phyloP scores from a whole-genome alignment of 2,113 vertebrate species.

The Amia ocellicauda region DNA sequence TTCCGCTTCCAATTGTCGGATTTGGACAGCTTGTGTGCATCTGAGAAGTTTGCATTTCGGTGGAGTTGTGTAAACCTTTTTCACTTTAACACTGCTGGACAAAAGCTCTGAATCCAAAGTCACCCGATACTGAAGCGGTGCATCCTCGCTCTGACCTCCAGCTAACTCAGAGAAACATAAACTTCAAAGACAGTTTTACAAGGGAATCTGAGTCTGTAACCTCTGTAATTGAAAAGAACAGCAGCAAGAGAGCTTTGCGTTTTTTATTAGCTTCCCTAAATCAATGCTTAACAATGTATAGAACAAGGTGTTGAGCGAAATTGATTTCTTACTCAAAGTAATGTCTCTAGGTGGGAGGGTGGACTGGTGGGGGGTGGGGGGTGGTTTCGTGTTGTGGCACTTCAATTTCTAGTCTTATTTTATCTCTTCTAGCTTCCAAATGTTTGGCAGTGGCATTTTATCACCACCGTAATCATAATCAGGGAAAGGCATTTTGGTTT shows the following conservation, averaged over 20 bases:
- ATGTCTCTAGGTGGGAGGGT: constrained; percentile 43
- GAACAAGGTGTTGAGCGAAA: constrained; percentile 39
- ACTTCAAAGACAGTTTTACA: constrained; percentile 56
- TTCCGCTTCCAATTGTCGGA: neutral
- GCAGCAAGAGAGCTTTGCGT: constrained; percentile 63
- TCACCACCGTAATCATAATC: neutral
- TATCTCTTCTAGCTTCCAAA: constrained; percentile 38
- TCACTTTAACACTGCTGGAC: constrained; percentile 6
- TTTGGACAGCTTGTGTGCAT: constrained; percentile 12
- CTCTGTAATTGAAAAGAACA: constrained; percentile 55
- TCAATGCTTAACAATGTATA: constrained; percentile 63
- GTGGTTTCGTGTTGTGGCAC: constrained; percentile 40
- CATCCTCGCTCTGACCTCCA: constrained; percentile 49
- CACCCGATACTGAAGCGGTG: neutral
- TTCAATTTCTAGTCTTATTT: constrained; percentile 32
- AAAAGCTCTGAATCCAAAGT: constrained; percentile 8
- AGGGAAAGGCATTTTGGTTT: neutral
- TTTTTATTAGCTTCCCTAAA: constrained; percentile 66
- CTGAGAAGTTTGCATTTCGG: neutral
- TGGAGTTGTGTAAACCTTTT: neutral
- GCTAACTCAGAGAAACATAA: constrained; percentile 45
- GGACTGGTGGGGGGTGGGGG: constrained; percentile 36
- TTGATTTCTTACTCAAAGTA: constrained; percentile 55
- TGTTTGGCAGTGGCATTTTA: constrained; percentile 25
- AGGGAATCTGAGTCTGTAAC: constrained; percentile 54